Evolutionary conservation across 2,888 invertebrate genomes (phyloP), one percentile per base, ranked within the genome.

Genomic region (Caradrina clavipalpis): DNA sequence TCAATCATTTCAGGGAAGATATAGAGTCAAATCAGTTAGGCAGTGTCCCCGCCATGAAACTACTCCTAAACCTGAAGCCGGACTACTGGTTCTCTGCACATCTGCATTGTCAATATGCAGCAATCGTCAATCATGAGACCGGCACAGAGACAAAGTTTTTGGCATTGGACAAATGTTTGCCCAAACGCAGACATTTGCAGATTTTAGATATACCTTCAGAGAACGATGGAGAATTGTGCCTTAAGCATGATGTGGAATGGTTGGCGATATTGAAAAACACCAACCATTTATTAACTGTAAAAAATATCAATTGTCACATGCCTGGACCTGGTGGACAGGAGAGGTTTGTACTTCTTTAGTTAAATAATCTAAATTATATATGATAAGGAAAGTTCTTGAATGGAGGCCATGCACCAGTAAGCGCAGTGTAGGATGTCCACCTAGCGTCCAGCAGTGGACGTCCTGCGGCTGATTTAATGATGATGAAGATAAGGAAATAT

Each of bases 21-120:
- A 97, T 99, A 77, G 97, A 98, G 74, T 96, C 96, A 8, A 97
- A 98, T 75, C 95, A 96, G 78, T 95, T 99, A n/a, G 99, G 99
- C 17, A 99, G 98, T 93, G 97, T 97, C 51, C 98, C 98, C 6
- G 97, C 97, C 62, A 97, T 98, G 93, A 98, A 98, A 77, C 93
- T 99, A 45, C 93, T 99, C n/a, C 95, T 97, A 67, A 91, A 96
- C 49, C 91, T 99, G 64, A 97, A 98, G 89, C 99, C 99, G 11
- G 95, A 96, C 0, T 98, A 98, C 93, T 99, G 99, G 99, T 99
- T 99, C 95, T 96, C 99, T 11, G 99, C 99, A 42, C 99, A 99
- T 96, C 96, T 99, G 79, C 99, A 99, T 93, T 98, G 98, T 84
- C 98, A 99, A 94, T 99, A 99, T 96, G 97, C 98, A 15, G 99